Percentiles rank a stretch among this genome's conserved stretches.
phyloP scores from a whole-genome alignment of 2,113 vertebrate genomes.

The Nerophis ophidion region DNA sequence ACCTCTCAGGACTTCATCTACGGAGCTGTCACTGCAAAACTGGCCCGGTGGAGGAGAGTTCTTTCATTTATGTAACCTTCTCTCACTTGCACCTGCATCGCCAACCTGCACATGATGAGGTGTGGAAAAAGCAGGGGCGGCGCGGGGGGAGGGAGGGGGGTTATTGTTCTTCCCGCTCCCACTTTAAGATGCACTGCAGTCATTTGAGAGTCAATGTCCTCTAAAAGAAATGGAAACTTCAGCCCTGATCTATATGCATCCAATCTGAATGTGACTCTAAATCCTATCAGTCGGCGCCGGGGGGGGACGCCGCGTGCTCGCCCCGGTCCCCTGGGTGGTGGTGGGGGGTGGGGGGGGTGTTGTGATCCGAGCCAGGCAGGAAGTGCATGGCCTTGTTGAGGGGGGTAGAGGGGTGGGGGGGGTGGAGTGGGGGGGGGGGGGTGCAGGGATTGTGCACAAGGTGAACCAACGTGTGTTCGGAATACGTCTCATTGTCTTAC shows the following conservation, averaged over 20 bases:
- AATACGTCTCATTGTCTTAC: not conserved
- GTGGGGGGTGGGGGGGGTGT: not conserved
- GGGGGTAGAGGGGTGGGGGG: too few species aligned
- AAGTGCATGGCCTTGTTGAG: too few species aligned
- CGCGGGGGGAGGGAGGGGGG: not conserved
- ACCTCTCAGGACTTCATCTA: not conserved
- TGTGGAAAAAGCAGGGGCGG: not conserved
- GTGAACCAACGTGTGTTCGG: not conserved
- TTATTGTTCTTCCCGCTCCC: not conserved
- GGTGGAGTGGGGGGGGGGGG: not conserved
- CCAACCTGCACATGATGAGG: not conserved
- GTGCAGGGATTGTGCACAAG: not conserved
- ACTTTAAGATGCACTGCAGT: not conserved
- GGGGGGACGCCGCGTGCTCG: too few species aligned
- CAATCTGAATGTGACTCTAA: not conserved
- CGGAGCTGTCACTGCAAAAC: conserved; percentile 5
- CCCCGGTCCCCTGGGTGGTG: too few species aligned
- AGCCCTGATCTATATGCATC: conserved; percentile 5
- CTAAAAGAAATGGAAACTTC: conserved; percentile 3
- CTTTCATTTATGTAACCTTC: conserved; percentile 8
- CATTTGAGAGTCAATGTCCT: conserved; percentile 11
- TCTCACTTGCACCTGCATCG: not conserved
- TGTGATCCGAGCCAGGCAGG: not conserved
- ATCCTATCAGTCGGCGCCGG: not conserved
- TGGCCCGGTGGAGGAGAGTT: too few species aligned